These are phyloP conservation scores for Harpagoxenus sublaevis DNA, from an alignment of 2,888 invertebrate species.

Conservation along the genomic window DNA sequence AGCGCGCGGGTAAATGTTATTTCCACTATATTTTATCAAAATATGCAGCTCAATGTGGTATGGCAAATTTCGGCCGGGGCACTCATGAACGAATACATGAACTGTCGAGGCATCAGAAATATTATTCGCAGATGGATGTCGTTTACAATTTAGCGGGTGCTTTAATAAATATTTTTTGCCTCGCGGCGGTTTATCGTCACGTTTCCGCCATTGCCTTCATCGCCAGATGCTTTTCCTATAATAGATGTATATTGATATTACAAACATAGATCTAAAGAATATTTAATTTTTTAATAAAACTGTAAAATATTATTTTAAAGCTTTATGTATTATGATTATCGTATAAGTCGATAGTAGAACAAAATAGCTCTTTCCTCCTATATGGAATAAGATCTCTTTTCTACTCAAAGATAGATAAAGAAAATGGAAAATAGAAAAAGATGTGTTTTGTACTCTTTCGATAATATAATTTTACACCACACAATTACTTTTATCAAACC, in stretches of 20 bases:
- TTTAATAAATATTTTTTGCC: slow-evolving; percentile 58
- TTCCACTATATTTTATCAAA: slow-evolving; percentile 43
- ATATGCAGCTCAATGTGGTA: slow-evolving; percentile 12
- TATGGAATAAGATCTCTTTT: neutral
- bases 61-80: slow-evolving; percentile 45
- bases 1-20: slow-evolving; percentile 16
- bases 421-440: neutral
- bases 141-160: slow-evolving; percentile 49
- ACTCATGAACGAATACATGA: slow-evolving; percentile 28
- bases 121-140: slow-evolving; percentile 50
- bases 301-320: neutral
- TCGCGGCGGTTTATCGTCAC: slow-evolving; percentile 32
- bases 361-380: neutral
- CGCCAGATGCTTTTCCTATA: neutral
- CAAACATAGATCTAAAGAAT: neutral
- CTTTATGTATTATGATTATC: neutral
- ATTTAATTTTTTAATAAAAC: neutral
- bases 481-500: neutral
- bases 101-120: slow-evolving; percentile 46
- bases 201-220: slow-evolving; percentile 1
- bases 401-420: neutral
- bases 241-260: neutral
- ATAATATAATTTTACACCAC: neutral
- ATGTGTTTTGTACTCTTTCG: neutral
- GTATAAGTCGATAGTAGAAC: neutral